These are phyloP conservation scores for Caenorhabditis wallacei DNA, from an alignment of 2,888 invertebrate species.

Conservation along the genomic window DNA sequence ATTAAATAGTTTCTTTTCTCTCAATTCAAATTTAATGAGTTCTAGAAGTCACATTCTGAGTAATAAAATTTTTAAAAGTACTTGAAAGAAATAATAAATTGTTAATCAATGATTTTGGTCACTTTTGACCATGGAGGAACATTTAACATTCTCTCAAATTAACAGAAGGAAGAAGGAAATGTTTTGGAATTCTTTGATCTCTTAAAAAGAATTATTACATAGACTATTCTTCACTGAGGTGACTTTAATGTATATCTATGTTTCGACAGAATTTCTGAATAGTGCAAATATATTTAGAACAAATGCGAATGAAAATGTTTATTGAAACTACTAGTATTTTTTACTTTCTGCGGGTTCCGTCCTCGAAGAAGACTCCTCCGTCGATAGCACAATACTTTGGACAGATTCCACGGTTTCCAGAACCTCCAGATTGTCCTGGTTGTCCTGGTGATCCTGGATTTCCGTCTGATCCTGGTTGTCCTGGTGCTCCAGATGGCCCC, in stretches of 20 bases:
- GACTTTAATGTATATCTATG: too few relatives aligned
- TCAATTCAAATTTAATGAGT: neutral
- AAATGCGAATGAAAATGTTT: constrained; percentile 14
- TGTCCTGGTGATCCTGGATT: constrained; percentile 70
- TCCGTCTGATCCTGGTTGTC: constrained; percentile 72
- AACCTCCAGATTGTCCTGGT: constrained; percentile 69
- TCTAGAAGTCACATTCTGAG: too few relatives aligned
- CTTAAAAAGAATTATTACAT: too few relatives aligned
- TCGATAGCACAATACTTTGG: constrained; percentile 81
- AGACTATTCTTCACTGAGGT: too few relatives aligned
- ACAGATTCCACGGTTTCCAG: constrained; percentile 80
- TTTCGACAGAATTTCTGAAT: too few relatives aligned
- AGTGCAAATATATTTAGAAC: neutral
- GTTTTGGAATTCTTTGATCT: too few relatives aligned
- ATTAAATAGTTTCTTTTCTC: constrained; percentile 11
- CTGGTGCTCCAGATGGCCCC: constrained; percentile 71
- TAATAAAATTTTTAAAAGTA: too few relatives aligned
- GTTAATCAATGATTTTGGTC: too few relatives aligned
- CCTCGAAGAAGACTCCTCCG: constrained; percentile 82
- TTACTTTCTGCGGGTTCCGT: constrained; percentile 75
- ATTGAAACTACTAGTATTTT: neutral
- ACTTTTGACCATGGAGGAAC: too few relatives aligned
- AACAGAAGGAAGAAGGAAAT: too few relatives aligned
- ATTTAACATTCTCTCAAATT: too few relatives aligned
- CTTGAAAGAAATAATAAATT: too few relatives aligned